Percentiles rank a stretch among this genome's conserved stretches.
phyloP scores from a whole-genome alignment of 64 coral and sea anemone species.

The Actinia tenebrosa region DNA sequence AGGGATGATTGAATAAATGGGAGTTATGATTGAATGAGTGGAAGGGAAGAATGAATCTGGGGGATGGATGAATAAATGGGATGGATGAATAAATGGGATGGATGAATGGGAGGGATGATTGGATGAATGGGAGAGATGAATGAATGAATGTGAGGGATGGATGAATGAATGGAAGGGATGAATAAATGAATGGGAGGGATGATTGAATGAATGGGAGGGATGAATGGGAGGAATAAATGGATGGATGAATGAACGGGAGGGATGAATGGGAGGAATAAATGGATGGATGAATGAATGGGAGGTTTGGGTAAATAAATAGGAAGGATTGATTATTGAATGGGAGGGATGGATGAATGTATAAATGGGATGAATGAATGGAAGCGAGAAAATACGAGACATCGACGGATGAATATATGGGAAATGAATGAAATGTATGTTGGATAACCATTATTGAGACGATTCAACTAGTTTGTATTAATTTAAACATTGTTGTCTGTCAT shows the following conservation, averaged over 20 bases:
- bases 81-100: background rate
- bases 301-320: no score
- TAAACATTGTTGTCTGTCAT: background rate
- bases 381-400: no score
- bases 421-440: background rate
- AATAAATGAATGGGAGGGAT: no score
- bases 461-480: no score
- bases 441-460: background rate
- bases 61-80: background rate
- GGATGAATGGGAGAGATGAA: constrained; percentile 21
- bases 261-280: no score
- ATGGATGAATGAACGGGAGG: no score
- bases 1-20: background rate
- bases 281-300: no score
- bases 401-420: background rate
- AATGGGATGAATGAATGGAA: no score
- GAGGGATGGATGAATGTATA: no score
- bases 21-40: background rate
- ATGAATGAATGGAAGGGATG: background rate
- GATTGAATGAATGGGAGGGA: background rate
- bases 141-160: constrained; percentile 23
- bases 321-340: no score
- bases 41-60: no score
- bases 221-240: no score
- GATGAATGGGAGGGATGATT: background rate